A percentile compares a stretch with the other conserved stretches of the same genome.
Evolutionary conservation across 2,797 vertebrate species (phyloP).

Genomic region (Thripadectes ignobilis): DNA sequence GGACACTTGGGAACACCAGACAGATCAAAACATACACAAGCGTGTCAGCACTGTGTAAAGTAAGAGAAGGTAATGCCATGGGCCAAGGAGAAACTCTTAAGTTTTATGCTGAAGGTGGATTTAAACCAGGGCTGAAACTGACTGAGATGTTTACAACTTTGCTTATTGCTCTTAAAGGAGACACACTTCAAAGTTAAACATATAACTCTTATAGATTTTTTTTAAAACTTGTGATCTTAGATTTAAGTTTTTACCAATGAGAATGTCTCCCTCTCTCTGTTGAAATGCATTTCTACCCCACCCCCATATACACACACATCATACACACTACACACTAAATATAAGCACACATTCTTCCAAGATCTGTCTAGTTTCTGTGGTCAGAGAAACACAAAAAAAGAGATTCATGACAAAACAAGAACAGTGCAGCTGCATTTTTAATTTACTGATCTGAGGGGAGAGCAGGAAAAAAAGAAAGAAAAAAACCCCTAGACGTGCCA

Average conservation of each 20-base stretch:
- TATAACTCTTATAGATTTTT: not conserved
- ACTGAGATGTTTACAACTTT: not conserved
- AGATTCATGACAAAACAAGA: slow-evolving; percentile 14
- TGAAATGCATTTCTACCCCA: not conserved
- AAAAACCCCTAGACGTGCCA: not conserved
- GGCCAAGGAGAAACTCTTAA: not conserved
- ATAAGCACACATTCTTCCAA: not conserved
- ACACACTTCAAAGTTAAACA: not conserved
- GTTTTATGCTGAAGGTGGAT: not conserved
- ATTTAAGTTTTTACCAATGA: not conserved
- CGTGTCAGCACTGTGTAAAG: not conserved
- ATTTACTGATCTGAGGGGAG: not conserved
- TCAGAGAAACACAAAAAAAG: slow-evolving; percentile 1
- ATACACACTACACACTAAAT: not conserved
- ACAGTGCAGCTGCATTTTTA: not conserved
- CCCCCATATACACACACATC: not conserved
- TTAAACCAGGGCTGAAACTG: slow-evolving; percentile 30
- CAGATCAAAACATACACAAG: slow-evolving; percentile 1
- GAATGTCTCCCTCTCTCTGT: not conserved
- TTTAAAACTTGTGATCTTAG: not conserved
- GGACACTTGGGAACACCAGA: not conserved
- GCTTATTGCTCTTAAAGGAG: slow-evolving; percentile 33
- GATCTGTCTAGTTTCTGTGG: slow-evolving; percentile 38
- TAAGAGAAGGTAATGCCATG: not conserved
- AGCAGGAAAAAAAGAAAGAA: fast-evolving